A percentile compares a stretch with the other conserved stretches of the same genome.
These are phyloP conservation scores for Drosophila santomea DNA, from an alignment of 1,140 invertebrate species.

Conservation along the genomic window DNA sequence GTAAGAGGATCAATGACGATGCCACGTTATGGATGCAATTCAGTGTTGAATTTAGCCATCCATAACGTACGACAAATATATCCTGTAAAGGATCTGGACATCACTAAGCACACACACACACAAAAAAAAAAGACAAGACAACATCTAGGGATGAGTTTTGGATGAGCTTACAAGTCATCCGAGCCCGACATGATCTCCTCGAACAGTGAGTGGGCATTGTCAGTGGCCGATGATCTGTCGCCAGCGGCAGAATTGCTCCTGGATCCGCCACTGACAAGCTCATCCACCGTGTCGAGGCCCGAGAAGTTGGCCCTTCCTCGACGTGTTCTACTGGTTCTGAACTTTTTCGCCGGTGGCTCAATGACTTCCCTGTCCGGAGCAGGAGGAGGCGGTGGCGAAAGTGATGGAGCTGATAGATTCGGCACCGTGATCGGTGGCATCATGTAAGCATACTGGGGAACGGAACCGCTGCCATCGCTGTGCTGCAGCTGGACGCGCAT, in stretches of 20 bases:
- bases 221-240: conserved; percentile 44
- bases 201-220: conserved; percentile 53
- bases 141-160: conserved; percentile 14
- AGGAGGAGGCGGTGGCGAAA: conserved; percentile 10
- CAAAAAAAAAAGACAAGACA: not conserved
- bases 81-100: conserved; percentile 5
- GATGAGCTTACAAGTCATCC: conserved; percentile 43
- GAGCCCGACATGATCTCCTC: conserved; percentile 69
- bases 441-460: conserved; percentile 52
- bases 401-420: not conserved
- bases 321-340: conserved; percentile 19
- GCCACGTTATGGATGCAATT: not conserved
- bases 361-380: conserved; percentile 4
- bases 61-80: not conserved
- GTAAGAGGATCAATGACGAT: not conserved
- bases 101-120: conserved; percentile 2
- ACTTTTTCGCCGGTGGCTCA: conserved; percentile 44
- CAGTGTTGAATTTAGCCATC: not conserved
- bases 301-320: conserved; percentile 18
- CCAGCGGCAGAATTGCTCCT: conserved; percentile 45
- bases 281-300: conserved; percentile 46
- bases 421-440: conserved; percentile 4
- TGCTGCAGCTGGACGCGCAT: conserved; percentile 35
- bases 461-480: conserved; percentile 29
- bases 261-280: conserved; percentile 50